Evolutionary conservation across 2,797 vertebrate genomes (phyloP).

Genomic region (Hoplostethus mediterraneus): DNA sequence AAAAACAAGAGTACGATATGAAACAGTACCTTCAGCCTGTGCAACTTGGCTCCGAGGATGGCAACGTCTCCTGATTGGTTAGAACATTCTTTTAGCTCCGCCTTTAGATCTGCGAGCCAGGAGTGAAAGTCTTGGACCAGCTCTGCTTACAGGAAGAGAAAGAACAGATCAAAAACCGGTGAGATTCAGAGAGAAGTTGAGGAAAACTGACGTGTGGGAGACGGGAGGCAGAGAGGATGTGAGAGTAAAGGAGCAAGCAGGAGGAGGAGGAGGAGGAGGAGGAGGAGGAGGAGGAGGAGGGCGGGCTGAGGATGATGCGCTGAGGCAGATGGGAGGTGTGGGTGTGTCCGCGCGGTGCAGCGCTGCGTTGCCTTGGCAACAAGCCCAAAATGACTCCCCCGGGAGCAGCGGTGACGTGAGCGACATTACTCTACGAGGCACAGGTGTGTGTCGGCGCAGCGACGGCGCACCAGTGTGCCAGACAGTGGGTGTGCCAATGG

Average conservation of each 20-base stretch:
- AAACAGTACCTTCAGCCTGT: conserved; percentile 88
- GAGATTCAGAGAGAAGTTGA: conserved; percentile 7
- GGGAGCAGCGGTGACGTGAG: conserved; percentile 78
- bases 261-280: conserved; percentile 9
- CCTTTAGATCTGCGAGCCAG: conserved; percentile 88
- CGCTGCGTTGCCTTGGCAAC: conserved; percentile 82
- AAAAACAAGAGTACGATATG: background rate
- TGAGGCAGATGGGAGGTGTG: conserved; percentile 76
- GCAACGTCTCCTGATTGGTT: conserved; percentile 88
- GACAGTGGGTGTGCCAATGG: conserved; percentile 61
- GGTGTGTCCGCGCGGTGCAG: conserved; percentile 76
- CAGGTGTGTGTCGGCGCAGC: conserved; percentile 80
- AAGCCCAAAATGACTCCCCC: conserved; percentile 76
- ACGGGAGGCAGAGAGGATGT: conserved; percentile 30
- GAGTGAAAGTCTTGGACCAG: conserved; percentile 90
- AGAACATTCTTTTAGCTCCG: conserved; percentile 85
- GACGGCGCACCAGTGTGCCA: conserved; percentile 61
- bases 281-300: conserved; percentile 13
- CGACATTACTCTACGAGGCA: conserved; percentile 75
- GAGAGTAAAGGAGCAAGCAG: conserved; percentile 30
- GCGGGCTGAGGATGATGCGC: conserved; percentile 34
- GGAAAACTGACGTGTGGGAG: background rate
- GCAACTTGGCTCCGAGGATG: conserved; percentile 86
- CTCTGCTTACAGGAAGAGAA: conserved; percentile 80
- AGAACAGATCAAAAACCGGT: conserved; percentile 15